These are phyloP conservation scores for Saccopteryx leptura DNA, from an alignment of 2,113 vertebrate genomes.

Conservation along the genomic window DNA sequence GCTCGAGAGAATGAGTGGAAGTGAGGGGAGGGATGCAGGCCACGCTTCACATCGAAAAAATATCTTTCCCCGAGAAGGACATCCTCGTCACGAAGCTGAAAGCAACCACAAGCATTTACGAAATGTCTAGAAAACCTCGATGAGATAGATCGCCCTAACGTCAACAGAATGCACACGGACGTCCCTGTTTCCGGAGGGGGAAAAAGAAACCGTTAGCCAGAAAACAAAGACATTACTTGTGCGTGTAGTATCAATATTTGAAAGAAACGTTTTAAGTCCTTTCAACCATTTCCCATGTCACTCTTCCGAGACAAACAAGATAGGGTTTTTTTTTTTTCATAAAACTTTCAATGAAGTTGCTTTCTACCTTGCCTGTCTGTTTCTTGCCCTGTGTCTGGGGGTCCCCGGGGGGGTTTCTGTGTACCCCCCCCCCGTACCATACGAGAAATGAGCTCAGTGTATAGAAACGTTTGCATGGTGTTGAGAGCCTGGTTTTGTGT, in stretches of 20 bases:
- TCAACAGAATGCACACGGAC: background rate
- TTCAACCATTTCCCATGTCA: background rate
- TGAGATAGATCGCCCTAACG: background rate
- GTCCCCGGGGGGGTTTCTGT: too few relatives aligned
- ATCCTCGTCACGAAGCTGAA: background rate
- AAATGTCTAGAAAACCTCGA: conserved; percentile 8
- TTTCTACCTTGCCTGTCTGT: background rate
- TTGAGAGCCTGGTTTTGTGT: background rate
- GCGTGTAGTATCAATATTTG: background rate
- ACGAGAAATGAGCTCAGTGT: background rate
- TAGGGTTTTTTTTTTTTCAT: background rate
- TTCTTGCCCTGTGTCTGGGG: background rate
- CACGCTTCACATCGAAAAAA: conserved; percentile 7
- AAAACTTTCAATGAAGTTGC: background rate
- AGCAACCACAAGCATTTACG: background rate
- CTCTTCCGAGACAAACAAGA: background rate
- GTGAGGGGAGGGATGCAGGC: background rate
- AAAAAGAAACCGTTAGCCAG: background rate
- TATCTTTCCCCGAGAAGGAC: conserved; percentile 9
- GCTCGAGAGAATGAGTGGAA: conserved; percentile 12
- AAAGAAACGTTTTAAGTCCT: background rate
- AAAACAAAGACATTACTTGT: background rate
- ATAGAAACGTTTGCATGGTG: background rate
- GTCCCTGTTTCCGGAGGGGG: background rate
- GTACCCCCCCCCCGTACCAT: too few relatives aligned